A percentile compares a stretch with the other conserved stretches of the same genome.
These are phyloP conservation scores for Mohoua ochrocephala DNA, from an alignment of 2,113 vertebrate species.

Conservation along the genomic window DNA sequence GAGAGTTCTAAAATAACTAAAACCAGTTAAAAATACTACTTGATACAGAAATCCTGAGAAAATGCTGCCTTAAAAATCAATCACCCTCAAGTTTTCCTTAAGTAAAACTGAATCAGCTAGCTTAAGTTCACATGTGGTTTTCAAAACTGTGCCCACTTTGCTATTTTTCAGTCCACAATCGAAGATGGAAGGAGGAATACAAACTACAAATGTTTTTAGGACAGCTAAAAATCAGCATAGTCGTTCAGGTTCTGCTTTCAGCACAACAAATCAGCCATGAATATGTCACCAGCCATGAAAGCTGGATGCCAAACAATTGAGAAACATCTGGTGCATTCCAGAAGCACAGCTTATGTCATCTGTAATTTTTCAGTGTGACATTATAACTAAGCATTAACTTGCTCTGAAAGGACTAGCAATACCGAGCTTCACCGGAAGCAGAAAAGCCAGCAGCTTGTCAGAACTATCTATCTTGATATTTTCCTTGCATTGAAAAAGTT, in stretches of 20 bases:
- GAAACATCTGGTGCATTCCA: conserved; percentile 2
- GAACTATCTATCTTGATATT: neutral
- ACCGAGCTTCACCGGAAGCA: neutral
- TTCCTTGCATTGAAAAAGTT: neutral
- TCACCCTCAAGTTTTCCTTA: neutral
- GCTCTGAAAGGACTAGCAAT: neutral
- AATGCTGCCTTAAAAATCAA: neutral
- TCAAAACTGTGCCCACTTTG: neutral
- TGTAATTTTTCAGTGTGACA: conserved; percentile 6
- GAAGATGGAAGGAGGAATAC: neutral
- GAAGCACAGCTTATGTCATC: conserved; percentile 3
- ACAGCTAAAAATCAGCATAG: neutral
- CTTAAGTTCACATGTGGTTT: neutral
- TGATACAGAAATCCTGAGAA: neutral
- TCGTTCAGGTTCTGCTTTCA: neutral
- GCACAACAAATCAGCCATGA: neutral
- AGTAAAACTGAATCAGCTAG: neutral
- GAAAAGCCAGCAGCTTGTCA: neutral
- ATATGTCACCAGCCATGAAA: neutral
- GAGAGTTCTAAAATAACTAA: neutral
- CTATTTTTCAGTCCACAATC: neutral
- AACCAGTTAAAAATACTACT: neutral
- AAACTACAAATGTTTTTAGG: neutral
- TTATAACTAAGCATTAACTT: neutral
- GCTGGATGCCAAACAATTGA: neutral